Conservation (phyloP, 1,140 invertebrate genomes). For the Phenacoccus solenopsis region DNA sequence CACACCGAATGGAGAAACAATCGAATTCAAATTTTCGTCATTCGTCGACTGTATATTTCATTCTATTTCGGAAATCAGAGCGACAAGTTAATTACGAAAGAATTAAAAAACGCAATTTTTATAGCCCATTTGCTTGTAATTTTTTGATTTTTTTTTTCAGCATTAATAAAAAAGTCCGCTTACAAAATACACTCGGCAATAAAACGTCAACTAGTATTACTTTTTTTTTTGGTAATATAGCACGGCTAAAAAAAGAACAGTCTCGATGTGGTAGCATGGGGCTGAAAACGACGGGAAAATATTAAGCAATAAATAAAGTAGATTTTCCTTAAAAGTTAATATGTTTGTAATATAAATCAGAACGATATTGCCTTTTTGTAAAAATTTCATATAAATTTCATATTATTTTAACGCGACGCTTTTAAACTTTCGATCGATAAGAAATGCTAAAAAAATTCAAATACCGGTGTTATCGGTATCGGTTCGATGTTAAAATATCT, state of each 20-base stretch:
- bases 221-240: neutral
- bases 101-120: neutral
- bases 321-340: conserved; percentile 18
- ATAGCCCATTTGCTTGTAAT: neutral
- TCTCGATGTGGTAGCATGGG: neutral
- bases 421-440: conserved; percentile 8
- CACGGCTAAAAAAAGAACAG: neutral
- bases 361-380: conserved; percentile 18
- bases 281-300: conserved; percentile 4
- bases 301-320: conserved; percentile 18
- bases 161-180: neutral
- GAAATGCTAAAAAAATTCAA: neutral
- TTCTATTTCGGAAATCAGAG: too few relatives aligned
- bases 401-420: neutral
- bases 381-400: conserved; percentile 17
- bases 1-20: too few relatives aligned
- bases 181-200: too few relatives aligned
- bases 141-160: neutral
- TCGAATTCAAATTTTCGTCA: too few relatives aligned
- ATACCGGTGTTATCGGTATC: neutral
- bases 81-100: too few relatives aligned
- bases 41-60: too few relatives aligned
- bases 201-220: conserved; percentile 2
- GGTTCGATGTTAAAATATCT: too few relatives aligned
- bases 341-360: conserved; percentile 17